Base-by-base conservation (phyloP, 2,113 vertebrate species). In the Neolamprologus longior region DNA sequence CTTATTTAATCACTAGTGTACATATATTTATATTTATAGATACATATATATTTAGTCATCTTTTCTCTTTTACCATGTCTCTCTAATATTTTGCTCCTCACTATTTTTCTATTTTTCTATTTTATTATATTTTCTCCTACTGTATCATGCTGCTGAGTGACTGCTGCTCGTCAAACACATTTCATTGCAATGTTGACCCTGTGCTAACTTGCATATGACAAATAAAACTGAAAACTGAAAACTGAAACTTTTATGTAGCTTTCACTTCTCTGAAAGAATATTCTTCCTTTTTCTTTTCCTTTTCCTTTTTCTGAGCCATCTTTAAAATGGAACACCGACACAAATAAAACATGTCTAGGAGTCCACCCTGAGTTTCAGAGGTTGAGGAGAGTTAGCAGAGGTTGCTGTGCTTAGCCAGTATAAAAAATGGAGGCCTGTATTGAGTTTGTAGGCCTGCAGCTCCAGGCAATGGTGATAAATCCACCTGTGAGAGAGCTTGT, bases 381-480 rank as follows among this genome's bases (percentile, higher is more conserved):
- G 94, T 93, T 91, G 92, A 93, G 91, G 92, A 92, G 91, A 94
- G 91, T 88, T 86, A 87, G 93, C 83, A 87, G 91, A 93, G 92
- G 93, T 92, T 91, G 89, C 88, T 76, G 83, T 91, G 87, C 92
- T 94, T 94, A 91, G 87, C 90, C 84, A 58, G 89, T 92, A 90
- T 93, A 94, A 94, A 93, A 95, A 94, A 94, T 91, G 85, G 33
- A 91, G 90, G 90, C 83, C 89, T 55, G 93, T 83, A 93, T 92
- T 87, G 90, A 91, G 94, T 95, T 92, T 90, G 91, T 91, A 79
- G 94, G 90, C 94, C 88, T 86, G 91, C 89, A 89, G 95, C 94
- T 95, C 88, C 91, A 87, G 95, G 95, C 95, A 88, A 91, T 45
- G 91, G 95, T 95, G 96, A 97, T 96, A 97, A 97, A 97, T 96